Base-by-base conservation (phyloP, 2,113 vertebrate genomes). In the Sturnira hondurensis region DNA sequence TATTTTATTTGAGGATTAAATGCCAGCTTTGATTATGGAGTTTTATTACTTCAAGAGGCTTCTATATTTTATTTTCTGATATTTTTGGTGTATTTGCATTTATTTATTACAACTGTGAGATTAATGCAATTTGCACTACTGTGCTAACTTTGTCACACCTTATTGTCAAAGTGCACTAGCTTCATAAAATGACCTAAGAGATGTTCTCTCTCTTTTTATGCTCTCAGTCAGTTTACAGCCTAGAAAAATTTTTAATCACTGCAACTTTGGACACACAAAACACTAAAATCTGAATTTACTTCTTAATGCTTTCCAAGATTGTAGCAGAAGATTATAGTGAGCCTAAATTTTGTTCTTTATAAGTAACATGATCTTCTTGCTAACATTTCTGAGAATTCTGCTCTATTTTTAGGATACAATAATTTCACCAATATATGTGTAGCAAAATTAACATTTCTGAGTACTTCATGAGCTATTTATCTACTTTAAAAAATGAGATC, bases 231-330 rank as follows among this genome's bases (percentile, higher is more conserved):
- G 15, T 20, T 70, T 78, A 52, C 61, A 61, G 28, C 10, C 14
- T 52, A 43, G 9, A 9, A 8, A 5, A 83, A 94, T 28, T 89
- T 94, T 93, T 93, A 78, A 38, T 84, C 19, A 50, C 47, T 86
- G 41, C 12, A 87, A 88, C 38, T 96, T 52, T 93, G 54, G 84
- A 80, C 67, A 87, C 22, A 90, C 15, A 67, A 84, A 90, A 68
- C 45, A 56, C 67, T 84, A 91, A 73, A 93, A 87, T 1, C 36
- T 86, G 54, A 89, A 41, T 86, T 54, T 80, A 58, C 5, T 63
- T 80, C 31, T 77, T 90, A 19, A 36, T 56, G 47, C 61, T 87
- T 54, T n/a, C 33, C 54, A 91, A 70, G n/a, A 13, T n/a, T 26
- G 0, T 41, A 91, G 15, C 22, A 84, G n/a, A 74, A 63, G 22